Conservation (phyloP, 1,140 invertebrate genomes). For the Cylas formicarius region DNA sequence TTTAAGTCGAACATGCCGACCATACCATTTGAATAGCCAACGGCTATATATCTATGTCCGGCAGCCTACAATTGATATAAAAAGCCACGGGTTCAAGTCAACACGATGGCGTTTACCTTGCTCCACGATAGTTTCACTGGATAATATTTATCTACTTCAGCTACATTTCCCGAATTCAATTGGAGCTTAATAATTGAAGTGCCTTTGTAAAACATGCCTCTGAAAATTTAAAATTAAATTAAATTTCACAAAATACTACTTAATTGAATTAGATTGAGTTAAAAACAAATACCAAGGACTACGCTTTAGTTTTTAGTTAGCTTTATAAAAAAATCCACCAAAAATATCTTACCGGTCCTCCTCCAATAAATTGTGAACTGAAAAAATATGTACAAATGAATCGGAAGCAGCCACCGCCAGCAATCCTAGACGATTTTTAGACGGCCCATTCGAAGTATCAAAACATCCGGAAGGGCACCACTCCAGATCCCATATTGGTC, state of each 20-base stretch:
- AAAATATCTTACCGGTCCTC: conserved; percentile 24
- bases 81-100: not conserved
- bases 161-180: too few species aligned
- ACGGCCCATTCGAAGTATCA: conserved; percentile 26
- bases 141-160: conserved; percentile 23
- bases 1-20: conserved; percentile 31
- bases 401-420: conserved; percentile 61
- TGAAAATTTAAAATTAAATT: conserved; percentile 24
- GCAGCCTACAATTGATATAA: conserved; percentile 23
- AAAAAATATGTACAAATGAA: conserved; percentile 55
- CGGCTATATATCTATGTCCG: conserved; percentile 31
- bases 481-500: conserved; percentile 60
- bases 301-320: too few species aligned
- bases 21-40: conserved; percentile 36
- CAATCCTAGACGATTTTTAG: conserved; percentile 55
- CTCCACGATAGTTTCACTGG: conserved; percentile 38
- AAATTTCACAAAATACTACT: too few species aligned
- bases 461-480: conserved; percentile 70
- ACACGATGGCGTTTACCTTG: conserved; percentile 30
- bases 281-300: too few species aligned
- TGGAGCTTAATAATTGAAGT: conserved; percentile 35
- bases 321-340: too few species aligned
- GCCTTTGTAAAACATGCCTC: conserved; percentile 31
- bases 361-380: conserved; percentile 41
- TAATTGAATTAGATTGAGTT: too few species aligned